phyloP scores from a whole-genome alignment of 2,888 invertebrate species.

The Drosophila cyrtoloma region DNA sequence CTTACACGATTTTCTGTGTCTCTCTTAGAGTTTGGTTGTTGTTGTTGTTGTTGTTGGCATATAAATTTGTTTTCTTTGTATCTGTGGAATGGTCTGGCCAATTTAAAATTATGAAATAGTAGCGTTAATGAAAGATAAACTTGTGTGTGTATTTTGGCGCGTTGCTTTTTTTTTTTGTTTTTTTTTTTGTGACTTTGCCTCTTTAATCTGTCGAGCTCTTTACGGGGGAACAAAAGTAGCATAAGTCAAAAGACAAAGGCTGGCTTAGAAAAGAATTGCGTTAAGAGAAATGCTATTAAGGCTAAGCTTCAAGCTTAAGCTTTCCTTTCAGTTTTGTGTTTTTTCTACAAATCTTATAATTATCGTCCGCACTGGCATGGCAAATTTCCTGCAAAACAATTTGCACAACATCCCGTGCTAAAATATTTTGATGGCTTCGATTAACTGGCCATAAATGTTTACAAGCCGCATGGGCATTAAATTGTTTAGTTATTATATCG shows the following conservation, averaged over 20 bases:
- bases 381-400: slow-evolving; percentile 9
- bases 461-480: slow-evolving; percentile 23
- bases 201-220: slow-evolving; percentile 15
- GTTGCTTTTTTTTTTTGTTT: neutral
- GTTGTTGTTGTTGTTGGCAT: slow-evolving; percentile 52
- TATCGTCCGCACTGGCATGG: neutral
- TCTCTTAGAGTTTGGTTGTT: neutral
- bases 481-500: slow-evolving; percentile 31
- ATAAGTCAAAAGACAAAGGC: neutral
- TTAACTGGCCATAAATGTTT: slow-evolving; percentile 55
- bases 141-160: slow-evolving; percentile 56
- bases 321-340: neutral
- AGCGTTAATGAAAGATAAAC: slow-evolving; percentile 69
- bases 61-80: slow-evolving; percentile 74
- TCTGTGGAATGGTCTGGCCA: slow-evolving; percentile 54
- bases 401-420: slow-evolving; percentile 18
- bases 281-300: neutral
- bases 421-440: slow-evolving; percentile 63
- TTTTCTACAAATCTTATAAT: neutral
- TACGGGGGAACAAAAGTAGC: neutral
- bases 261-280: neutral
- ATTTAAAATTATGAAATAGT: slow-evolving; percentile 76
- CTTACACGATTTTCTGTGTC: slow-evolving; percentile 67
- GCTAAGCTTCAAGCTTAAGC: neutral
- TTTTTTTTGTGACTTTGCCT: slow-evolving; percentile 7